phyloP scores from a whole-genome alignment of 2,797 vertebrate species.

The Serranus cabrilla region DNA sequence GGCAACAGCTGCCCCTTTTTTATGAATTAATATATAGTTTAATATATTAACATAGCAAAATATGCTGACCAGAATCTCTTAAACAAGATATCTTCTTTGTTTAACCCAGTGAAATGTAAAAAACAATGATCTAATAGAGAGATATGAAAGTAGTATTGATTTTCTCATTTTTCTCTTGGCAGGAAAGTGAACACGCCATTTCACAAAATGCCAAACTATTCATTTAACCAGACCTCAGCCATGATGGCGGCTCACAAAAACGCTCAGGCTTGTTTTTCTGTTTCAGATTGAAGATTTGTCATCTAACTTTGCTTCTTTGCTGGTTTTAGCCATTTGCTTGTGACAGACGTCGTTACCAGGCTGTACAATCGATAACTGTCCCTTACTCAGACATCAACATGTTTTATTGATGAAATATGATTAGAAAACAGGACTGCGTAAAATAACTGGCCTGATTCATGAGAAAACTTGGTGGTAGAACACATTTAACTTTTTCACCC shows the following conservation, averaged over 20 bases:
- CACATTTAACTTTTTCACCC: too few relatives aligned
- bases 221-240: background rate
- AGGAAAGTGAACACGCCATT: conserved; percentile 16
- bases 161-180: background rate
- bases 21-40: background rate
- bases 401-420: conserved; percentile 1
- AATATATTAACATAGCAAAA: background rate
- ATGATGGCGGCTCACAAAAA: background rate
- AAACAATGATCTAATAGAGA: background rate
- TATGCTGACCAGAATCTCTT: background rate
- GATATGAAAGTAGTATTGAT: background rate
- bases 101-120: background rate
- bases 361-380: background rate
- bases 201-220: conserved; percentile 1
- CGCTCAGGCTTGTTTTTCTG: too few relatives aligned
- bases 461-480: too few relatives aligned
- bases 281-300: background rate
- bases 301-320: too few relatives aligned
- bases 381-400: background rate
- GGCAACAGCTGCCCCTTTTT: background rate
- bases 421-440: too few relatives aligned
- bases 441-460: too few relatives aligned
- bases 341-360: background rate
- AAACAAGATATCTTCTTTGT: background rate
- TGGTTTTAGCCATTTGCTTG: background rate